These are phyloP conservation scores for Meleagris gallopavo DNA, from an alignment of 2,113 vertebrate species.

Conservation along the genomic window DNA sequence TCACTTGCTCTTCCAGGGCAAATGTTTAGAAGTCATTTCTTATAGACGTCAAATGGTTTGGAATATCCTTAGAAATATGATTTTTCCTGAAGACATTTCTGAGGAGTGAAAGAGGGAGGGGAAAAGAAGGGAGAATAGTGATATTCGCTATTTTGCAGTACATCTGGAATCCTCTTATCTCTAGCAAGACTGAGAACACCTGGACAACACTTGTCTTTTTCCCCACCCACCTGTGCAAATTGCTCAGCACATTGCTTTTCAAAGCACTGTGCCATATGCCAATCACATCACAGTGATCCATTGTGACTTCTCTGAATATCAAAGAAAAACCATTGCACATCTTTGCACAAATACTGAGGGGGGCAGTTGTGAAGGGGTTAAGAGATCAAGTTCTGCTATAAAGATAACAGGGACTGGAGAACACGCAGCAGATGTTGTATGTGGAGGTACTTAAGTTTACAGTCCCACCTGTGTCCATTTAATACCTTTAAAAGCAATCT, in stretches of 20 bases:
- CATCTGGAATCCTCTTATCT: constrained; percentile 65
- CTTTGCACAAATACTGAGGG: background rate
- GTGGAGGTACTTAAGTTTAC: constrained; percentile 75
- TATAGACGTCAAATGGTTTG: background rate
- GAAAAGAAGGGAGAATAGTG: background rate
- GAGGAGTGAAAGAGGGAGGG: background rate
- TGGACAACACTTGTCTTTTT: constrained; percentile 59
- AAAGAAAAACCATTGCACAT: constrained; percentile 38
- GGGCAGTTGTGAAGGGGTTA: constrained; percentile 59
- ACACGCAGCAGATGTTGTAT: constrained; percentile 68
- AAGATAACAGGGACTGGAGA: constrained; percentile 74
- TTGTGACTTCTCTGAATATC: constrained; percentile 53
- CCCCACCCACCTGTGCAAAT: constrained; percentile 61
- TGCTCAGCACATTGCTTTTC: constrained; percentile 9
- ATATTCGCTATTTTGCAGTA: constrained; percentile 12
- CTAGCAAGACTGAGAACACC: constrained; percentile 35
- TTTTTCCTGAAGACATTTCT: background rate
- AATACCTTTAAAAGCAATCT: constrained; percentile 72
- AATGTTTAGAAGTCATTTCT: background rate
- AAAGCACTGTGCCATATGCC: background rate
- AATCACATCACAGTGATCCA: constrained; percentile 58
- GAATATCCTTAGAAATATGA: background rate
- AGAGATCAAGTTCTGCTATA: constrained; percentile 68
- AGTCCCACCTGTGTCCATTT: constrained; percentile 72
- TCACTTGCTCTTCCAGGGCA: background rate